phyloP scores from a whole-genome alignment of 2,888 invertebrate species.

The Caenorhabditis becei region DNA sequence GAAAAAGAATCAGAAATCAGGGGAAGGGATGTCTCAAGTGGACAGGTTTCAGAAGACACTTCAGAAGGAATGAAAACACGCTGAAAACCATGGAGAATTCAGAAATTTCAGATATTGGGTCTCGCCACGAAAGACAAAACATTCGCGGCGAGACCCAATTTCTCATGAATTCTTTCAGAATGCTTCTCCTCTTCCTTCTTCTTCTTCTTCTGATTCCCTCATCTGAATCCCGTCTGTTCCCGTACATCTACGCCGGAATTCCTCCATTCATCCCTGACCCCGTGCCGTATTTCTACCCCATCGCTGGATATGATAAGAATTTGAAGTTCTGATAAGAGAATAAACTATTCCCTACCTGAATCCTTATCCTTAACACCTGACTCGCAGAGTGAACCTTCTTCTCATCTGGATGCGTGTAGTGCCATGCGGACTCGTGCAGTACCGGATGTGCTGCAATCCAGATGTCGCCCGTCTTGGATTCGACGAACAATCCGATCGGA shows the following conservation, averaged over 20 bases:
- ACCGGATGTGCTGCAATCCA: slow-evolving; percentile 75
- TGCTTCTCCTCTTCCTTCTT: not conserved
- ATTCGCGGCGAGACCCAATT: too few relatives aligned
- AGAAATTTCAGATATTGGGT: too few relatives aligned
- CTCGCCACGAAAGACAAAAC: too few relatives aligned
- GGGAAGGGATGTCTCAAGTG: too few relatives aligned
- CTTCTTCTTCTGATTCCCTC: not conserved
- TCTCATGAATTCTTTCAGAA: not conserved
- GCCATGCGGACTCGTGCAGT: slow-evolving; percentile 59
- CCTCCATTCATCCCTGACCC: not conserved
- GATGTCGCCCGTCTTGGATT: slow-evolving; percentile 64
- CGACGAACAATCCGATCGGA: slow-evolving; percentile 68
- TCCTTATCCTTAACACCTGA: slow-evolving; percentile 75
- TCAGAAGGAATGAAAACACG: too few relatives aligned
- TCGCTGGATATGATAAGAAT: not conserved
- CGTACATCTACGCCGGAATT: slow-evolving; percentile 28
- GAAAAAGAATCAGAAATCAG: not conserved
- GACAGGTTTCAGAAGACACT: too few relatives aligned
- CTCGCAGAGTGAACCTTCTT: slow-evolving; percentile 60
- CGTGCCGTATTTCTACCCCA: slow-evolving; percentile 3
- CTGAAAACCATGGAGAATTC: too few relatives aligned
- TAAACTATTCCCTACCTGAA: slow-evolving; percentile 66
- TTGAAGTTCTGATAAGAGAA: too few relatives aligned
- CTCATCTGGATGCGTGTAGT: slow-evolving; percentile 45
- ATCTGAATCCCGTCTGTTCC: not conserved